Conservation (phyloP, 2,113 vertebrate species). For the Cynopterus brachyotis region DNA sequence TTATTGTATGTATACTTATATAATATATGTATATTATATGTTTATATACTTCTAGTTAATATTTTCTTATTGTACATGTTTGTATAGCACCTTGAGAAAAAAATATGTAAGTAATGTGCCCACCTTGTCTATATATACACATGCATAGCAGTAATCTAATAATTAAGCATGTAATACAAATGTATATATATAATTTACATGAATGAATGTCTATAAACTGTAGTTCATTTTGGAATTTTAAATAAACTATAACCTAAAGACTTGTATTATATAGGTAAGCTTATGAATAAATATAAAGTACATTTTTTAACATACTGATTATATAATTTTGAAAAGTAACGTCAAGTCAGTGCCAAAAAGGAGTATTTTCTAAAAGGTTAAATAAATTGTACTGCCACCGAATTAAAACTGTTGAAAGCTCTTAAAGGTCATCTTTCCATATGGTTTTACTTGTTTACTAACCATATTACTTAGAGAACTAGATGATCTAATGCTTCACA, state of each 20-base stretch:
- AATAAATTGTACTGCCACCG: constrained; percentile 83
- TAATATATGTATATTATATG: no score
- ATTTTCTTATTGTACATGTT: background rate
- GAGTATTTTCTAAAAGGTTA: constrained; percentile 84
- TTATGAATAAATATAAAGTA: constrained; percentile 59
- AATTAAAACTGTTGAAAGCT: constrained; percentile 77
- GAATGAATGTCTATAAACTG: background rate
- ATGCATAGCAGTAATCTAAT: background rate
- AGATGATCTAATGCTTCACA: background rate
- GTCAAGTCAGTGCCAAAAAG: constrained; percentile 78
- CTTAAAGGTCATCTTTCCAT: constrained; percentile 82
- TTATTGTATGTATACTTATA: background rate
- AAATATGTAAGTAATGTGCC: background rate
- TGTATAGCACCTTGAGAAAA: background rate
- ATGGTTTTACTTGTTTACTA: constrained; percentile 66
- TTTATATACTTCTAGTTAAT: background rate
- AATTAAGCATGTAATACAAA: background rate
- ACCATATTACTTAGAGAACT: constrained; percentile 13
- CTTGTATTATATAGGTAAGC: background rate
- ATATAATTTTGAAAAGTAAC: constrained; percentile 71
- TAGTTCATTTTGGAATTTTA: background rate
- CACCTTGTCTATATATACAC: background rate
- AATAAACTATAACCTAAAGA: background rate
- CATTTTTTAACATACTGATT: constrained; percentile 66
- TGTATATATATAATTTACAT: background rate